Conservation (phyloP, 2,113 vertebrate species). For the Saccopteryx bilineata region DNA sequence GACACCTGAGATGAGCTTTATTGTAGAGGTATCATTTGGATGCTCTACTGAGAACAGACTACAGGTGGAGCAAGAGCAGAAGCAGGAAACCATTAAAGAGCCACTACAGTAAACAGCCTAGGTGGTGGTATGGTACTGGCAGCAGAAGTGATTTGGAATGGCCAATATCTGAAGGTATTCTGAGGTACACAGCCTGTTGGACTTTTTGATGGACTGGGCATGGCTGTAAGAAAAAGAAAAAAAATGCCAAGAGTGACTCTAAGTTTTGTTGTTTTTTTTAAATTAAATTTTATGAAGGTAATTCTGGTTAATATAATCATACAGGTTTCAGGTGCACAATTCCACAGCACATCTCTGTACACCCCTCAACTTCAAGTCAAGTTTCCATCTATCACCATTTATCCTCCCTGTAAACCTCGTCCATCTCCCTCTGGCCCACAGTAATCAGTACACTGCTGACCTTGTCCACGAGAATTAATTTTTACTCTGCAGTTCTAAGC, state of each 20-base stretch:
- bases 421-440: no score
- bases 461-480: no score
- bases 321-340: no score
- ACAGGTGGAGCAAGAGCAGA: not conserved
- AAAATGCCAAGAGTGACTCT: not conserved
- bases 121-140: accelerated
- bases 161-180: not conserved
- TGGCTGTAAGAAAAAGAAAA: not conserved
- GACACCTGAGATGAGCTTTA: not conserved
- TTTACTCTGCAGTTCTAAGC: no score
- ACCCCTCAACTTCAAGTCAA: no score
- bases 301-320: no score
- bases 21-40: not conserved
- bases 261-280: no score
- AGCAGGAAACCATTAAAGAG: not conserved
- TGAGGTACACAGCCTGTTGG: not conserved
- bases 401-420: no score
- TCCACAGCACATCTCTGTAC: no score
- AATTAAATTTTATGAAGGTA: no score
- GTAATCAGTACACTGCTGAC: no score
- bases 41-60: not conserved
- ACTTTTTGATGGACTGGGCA: not conserved
- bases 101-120: not conserved
- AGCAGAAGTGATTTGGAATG: not conserved
- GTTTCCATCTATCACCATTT: no score